Evolutionary conservation across 2,888 invertebrate genomes (phyloP).

Genomic region (Trichogramma dendrolimi): DNA sequence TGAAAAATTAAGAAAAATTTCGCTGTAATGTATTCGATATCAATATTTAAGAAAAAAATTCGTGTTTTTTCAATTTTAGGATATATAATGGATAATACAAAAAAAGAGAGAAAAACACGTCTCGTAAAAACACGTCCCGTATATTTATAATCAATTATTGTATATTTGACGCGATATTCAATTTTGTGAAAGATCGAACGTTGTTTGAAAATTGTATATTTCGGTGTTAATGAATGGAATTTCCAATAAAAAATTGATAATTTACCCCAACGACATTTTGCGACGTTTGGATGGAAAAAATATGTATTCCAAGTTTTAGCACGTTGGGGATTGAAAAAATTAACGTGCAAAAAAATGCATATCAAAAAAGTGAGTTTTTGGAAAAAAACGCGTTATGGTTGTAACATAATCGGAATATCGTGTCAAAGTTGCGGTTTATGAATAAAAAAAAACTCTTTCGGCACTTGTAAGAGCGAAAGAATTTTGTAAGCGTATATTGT

Average conservation of each 20-base stretch:
- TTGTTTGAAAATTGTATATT: background rate
- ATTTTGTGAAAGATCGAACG: constrained; percentile 15
- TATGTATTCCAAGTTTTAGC: background rate
- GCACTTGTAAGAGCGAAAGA: constrained; percentile 12
- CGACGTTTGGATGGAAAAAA: background rate
- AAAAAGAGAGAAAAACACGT: constrained; percentile 1
- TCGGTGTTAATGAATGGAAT: background rate
- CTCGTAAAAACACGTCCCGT: constrained; percentile 12
- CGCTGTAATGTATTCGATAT: constrained; percentile 26
- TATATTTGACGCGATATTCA: constrained; percentile 16
- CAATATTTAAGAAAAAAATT: constrained; percentile 17
- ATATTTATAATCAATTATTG: constrained; percentile 17
- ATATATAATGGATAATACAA: constrained; percentile 9
- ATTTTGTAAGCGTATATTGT: constrained; percentile 16
- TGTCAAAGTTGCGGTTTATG: background rate
- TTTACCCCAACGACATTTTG: background rate
- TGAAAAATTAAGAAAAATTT: constrained; percentile 9
- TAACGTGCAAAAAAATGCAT: background rate
- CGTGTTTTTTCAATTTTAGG: constrained; percentile 26
- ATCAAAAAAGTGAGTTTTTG: constrained; percentile 4
- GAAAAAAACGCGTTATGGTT: constrained; percentile 8
- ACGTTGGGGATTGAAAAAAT: background rate
- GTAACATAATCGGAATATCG: constrained; percentile 13
- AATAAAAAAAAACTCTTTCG: constrained; percentile 7
- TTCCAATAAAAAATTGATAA: background rate